phyloP scores from a whole-genome alignment of 37 sponge, comb jelly and placozoan genomes.

The Chondrilla cf. caribensis region DNA sequence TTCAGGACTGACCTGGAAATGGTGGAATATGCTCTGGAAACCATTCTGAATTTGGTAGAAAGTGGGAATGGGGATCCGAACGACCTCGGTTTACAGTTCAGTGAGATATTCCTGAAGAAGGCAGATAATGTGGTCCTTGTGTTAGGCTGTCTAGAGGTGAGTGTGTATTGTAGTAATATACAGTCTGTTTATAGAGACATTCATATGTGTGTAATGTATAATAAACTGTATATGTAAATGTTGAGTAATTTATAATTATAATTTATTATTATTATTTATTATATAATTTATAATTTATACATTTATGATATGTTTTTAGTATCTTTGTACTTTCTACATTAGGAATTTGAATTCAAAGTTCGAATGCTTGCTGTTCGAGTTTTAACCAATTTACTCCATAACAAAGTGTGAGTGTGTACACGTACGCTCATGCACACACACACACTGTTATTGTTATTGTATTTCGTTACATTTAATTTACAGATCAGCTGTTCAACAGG shows the following conservation, averaged over 20 bases:
- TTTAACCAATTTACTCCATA: conserved; percentile 32
- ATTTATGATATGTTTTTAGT: too few relatives aligned
- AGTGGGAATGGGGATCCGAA: conserved; percentile 10
- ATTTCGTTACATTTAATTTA: too few relatives aligned
- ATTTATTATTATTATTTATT: too few relatives aligned
- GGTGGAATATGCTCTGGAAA: conserved; percentile 76
- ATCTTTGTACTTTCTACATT: neutral
- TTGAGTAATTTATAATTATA: too few relatives aligned
- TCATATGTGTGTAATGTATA: too few relatives aligned
- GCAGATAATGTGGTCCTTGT: conserved; percentile 66
- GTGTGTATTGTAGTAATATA: conserved; percentile 3
- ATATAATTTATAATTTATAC: too few relatives aligned
- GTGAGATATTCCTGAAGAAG: conserved; percentile 57
- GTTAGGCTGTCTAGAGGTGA: conserved; percentile 54
- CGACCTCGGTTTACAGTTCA: conserved; percentile 58
- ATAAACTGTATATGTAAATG: too few relatives aligned
- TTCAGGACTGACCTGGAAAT: conserved; percentile 56
- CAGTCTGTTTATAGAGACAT: neutral
- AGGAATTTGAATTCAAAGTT: conserved; percentile 65
- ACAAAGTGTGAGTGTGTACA: conserved; percentile 16
- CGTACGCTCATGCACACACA: too few relatives aligned
- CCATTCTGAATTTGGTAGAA: conserved; percentile 67
- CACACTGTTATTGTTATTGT: too few relatives aligned
- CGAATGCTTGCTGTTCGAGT: conserved; percentile 51
- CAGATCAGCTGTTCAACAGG: conserved; percentile 57